Base-by-base conservation (phyloP, 1,140 invertebrate genomes). In the Aleiodes sp. region DNA sequence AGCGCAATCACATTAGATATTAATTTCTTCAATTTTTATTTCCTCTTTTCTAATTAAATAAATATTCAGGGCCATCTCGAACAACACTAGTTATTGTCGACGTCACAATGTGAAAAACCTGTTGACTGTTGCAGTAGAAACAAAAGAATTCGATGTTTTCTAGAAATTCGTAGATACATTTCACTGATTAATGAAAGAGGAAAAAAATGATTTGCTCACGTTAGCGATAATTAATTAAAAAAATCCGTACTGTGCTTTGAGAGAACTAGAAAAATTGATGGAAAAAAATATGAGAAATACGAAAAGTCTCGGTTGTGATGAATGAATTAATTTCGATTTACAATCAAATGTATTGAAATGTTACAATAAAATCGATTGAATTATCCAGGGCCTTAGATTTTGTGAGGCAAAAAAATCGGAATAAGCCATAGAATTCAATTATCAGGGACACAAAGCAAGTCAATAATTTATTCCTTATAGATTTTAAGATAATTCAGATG, bases 371-470 rank as follows among this genome's bases (percentile, higher is more conserved):
- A 43, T 1, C 1, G 19, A 43, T 43, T 43, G 39, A 16, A 43
- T 16, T 43, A 16, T n/a, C 1, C 2, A 16, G 14, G 39, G 39
- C 39, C 39, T 6, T 16, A 43, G 39, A 16, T 43, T n/a, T n/a
- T n/a, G n/a, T n/a, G n/a, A n/a, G n/a, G 19, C 39, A 2, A 43
- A 16, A 43, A 16, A 2, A 43, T 16, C 39, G 19, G 39, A 16
- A 39, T 43, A 16, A 43, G 39, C 39, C 39, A 43, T 43, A 43
- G 39, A 16, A 43, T 43, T 43, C 39, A 43, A 43, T 43, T 43
- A n/a, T 43, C 39, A 43, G 39, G 39, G 39, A 43, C 39, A 43
- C 39, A 43, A 43, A 43, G 2, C 39, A 43, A 43, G 39, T 43
- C 39, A 43, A 43, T 43, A 43, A 43, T 43, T 43, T 43, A 43